Evolutionary conservation across 2,113 vertebrate species (phyloP), one percentile per base, ranked within the genome.

Genomic region (Phaetusa simplex): DNA sequence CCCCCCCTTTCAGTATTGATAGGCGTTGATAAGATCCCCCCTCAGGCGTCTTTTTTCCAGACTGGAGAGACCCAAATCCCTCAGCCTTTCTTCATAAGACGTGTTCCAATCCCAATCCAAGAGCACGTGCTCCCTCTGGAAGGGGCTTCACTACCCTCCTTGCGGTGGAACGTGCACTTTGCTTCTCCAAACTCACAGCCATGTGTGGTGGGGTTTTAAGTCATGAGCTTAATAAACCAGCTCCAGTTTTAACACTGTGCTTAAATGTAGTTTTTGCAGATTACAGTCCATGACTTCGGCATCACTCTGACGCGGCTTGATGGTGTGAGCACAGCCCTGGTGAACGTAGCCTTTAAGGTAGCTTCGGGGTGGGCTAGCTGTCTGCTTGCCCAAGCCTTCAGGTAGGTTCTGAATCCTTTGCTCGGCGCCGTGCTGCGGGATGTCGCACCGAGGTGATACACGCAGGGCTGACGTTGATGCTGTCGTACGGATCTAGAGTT

Each of bases 381-480:
- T 3, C n/a, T 50, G 40, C 45, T 53, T n/a, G n/a, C 69, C 73
- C 47, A 19, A 11, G 52, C 27, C 49, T 66, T 23, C 34, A 12
- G 62, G 45, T 13, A 13, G 71, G 55, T 56, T 81, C 81, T 61
- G 72, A 47, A n/a, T 6, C 62, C 66, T 36, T 52, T 34, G 62
- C 58, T 67, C 55, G 34, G 43, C 5, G 4, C 40, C 19, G 4
- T 17, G 5, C 47, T 73, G 56, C 34, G 3, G 10, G 29, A 1
- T 58, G 64, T 62, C 65, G 9, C 53, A 7, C 42, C 2, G 40
- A 29, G 50, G 18, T 27, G 20, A 20, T 14, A 4, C 6, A 2
- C 17, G 4, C 17, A 1, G 47, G 49, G 50, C 62, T 72, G 5
- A 2, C 1, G 0, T 10, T 65, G 67, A 0, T 15, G 58, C 78